Percentiles rank a stretch among this genome's conserved stretches.
Conservation (phyloP, 2,797 vertebrate genomes). For the Enteromius viviparus region DNA sequence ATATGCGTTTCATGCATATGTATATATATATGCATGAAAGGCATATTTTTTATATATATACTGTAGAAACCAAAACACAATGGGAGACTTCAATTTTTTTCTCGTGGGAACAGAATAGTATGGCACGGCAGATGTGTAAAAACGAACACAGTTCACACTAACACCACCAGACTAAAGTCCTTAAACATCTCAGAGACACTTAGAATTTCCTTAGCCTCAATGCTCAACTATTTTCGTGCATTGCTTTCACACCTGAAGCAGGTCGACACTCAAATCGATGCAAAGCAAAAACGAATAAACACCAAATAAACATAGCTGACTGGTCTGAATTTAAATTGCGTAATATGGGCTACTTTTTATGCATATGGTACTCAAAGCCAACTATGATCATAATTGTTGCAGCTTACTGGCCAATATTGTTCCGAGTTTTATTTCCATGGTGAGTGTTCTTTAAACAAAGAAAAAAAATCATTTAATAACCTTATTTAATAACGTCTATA, state of each 20-base stretch:
- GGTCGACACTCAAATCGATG: background rate
- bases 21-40: too few species aligned
- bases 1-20: background rate
- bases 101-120: slow-evolving; percentile 52
- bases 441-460: background rate
- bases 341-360: background rate
- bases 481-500: background rate
- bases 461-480: background rate
- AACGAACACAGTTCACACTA: slow-evolving; percentile 48
- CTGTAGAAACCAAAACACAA: background rate
- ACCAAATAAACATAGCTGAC: background rate
- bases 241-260: slow-evolving; percentile 28
- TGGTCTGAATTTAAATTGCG: background rate
- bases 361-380: background rate
- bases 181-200: background rate
- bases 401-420: background rate
- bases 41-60: too few species aligned
- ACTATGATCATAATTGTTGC: background rate
- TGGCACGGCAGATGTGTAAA: slow-evolving; percentile 39
- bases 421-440: background rate
- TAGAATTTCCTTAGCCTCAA: background rate
- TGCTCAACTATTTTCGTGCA: slow-evolving; percentile 18
- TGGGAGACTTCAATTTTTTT: slow-evolving; percentile 22
- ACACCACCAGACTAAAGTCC: slow-evolving; percentile 20
- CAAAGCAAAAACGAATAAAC: background rate